Conservation (phyloP, 2,113 vertebrate genomes). For the Scopus umbretta region DNA sequence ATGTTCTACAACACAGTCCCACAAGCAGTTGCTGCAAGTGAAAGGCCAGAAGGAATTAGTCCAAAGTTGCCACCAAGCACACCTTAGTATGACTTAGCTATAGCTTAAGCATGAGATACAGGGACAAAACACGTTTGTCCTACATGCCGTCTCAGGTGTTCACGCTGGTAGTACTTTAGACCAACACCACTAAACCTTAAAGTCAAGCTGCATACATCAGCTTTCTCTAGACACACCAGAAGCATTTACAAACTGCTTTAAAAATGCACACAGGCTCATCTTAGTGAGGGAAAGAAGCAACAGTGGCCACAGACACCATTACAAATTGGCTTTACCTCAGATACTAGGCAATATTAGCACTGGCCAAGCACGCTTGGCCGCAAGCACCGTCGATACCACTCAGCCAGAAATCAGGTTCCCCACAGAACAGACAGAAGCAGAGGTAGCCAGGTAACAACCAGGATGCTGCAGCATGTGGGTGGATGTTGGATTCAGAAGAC, state of each 20-base stretch:
- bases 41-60: background rate
- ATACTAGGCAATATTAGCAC: background rate
- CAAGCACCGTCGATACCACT: background rate
- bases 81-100: background rate
- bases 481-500: constrained; percentile 6
- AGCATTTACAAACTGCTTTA: background rate
- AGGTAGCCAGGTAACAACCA: constrained; percentile 34
- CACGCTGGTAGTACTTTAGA: background rate
- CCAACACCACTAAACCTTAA: background rate
- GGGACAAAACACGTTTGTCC: background rate
- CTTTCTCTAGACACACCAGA: background rate
- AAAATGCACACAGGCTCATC: background rate
- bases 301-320: no score
- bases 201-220: background rate
- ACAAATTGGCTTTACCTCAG: background rate
- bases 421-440: background rate
- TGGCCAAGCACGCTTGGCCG: background rate
- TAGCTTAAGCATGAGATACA: background rate
- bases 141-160: background rate
- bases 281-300: background rate
- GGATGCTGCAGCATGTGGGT: background rate
- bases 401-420: background rate
- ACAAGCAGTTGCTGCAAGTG: background rate
- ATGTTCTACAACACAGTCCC: background rate
- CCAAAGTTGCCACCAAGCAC: background rate